Evolutionary conservation across 1,140 invertebrate genomes (phyloP).

Genomic region (Hyposmocoma kahamanoa): DNA sequence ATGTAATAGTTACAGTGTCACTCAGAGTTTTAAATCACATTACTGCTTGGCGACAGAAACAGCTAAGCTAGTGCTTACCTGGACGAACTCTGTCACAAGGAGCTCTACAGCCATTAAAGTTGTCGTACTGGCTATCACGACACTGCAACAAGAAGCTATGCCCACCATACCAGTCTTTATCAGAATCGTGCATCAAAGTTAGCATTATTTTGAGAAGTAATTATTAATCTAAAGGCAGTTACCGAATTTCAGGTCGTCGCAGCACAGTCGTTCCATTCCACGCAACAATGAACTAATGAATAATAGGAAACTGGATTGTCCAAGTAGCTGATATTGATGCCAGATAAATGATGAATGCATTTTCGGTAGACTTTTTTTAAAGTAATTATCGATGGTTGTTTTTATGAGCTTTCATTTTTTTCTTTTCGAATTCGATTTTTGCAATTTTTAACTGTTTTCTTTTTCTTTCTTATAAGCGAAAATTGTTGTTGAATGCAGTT

Average conservation of each 20-base stretch:
- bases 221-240: slow-evolving; percentile 67
- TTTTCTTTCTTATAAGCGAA: too few relatives aligned
- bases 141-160: too few relatives aligned
- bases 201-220: slow-evolving; percentile 72
- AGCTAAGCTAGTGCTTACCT: too few relatives aligned
- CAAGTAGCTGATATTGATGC: slow-evolving; percentile 55
- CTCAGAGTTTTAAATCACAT: too few relatives aligned
- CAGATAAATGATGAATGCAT: slow-evolving; percentile 66
- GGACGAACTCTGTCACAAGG: too few relatives aligned
- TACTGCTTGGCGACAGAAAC: too few relatives aligned
- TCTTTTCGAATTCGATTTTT: too few relatives aligned
- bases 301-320: slow-evolving; percentile 60
- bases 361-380: slow-evolving; percentile 39
- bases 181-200: slow-evolving; percentile 59
- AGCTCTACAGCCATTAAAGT: too few relatives aligned
- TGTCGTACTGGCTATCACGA: too few relatives aligned
- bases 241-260: slow-evolving; percentile 62
- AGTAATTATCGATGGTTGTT: slow-evolving; percentile 51
- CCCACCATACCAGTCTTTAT: slow-evolving; percentile 51
- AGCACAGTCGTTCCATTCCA: slow-evolving; percentile 28
- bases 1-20: too few relatives aligned
- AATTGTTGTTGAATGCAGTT: too few relatives aligned
- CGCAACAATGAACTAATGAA: slow-evolving; percentile 62
- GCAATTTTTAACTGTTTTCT: too few relatives aligned
- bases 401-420: slow-evolving; percentile 8